Evolutionary conservation across 2,113 vertebrate genomes (phyloP).

Genomic region (Pollimyrus isidori): DNA sequence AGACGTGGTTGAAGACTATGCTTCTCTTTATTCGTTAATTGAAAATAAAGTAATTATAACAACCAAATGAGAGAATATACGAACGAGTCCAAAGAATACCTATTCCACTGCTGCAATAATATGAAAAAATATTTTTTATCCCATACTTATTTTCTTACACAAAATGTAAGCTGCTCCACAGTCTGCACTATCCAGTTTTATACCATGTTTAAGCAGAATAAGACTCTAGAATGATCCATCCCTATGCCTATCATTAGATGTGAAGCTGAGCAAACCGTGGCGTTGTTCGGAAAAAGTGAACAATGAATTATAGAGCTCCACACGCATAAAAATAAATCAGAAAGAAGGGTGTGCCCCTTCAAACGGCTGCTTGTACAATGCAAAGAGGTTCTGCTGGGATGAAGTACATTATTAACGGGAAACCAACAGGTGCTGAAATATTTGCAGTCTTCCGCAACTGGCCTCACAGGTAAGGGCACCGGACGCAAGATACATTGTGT

Average conservation of each 20-base stretch:
- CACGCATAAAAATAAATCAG: not conserved
- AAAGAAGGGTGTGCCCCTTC: not conserved
- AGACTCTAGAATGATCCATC: not conserved
- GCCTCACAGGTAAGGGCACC: not conserved
- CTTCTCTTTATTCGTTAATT: constrained; percentile 44
- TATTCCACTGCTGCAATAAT: not conserved
- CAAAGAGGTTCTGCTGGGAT: not conserved
- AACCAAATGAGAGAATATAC: not conserved
- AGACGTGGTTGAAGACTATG: not conserved
- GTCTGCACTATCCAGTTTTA: not conserved
- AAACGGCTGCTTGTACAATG: not conserved
- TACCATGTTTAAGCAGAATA: not conserved
- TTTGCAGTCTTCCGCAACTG: not conserved
- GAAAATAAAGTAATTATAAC: constrained; percentile 41
- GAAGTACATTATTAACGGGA: not conserved
- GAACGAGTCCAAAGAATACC: not conserved
- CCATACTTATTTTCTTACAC: not conserved
- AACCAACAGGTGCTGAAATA: not conserved
- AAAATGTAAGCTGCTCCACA: not conserved
- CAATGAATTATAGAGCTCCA: not conserved
- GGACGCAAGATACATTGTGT: not conserved
- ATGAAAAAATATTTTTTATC: not conserved
- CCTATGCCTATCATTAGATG: not conserved
- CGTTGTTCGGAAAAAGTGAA: not conserved
- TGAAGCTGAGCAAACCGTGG: not conserved